Evolutionary conservation across 1,140 invertebrate genomes (phyloP), one percentile per base, ranked within the genome.

Genomic region (Drosophila guanche): DNA sequence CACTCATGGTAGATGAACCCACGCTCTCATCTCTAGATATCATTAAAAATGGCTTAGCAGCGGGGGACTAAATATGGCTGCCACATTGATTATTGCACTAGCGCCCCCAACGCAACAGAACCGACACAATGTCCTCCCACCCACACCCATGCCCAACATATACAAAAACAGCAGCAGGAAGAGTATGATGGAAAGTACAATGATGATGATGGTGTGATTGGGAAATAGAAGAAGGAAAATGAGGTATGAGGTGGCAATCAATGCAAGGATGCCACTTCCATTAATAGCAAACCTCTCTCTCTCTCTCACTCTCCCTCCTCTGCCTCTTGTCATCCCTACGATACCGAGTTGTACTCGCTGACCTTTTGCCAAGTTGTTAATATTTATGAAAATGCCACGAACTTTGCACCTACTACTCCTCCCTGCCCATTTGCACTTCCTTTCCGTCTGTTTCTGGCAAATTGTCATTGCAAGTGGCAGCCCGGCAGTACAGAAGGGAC

Each of bases 371-470:
- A 68, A 59, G 55, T 51, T 76, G 72, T 76, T 76, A 76, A 76
- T 76, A 76, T 76, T 76, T 76, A 76, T 76, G 73, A 76, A 76
- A 76, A 75, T 76, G 71, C 62, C 73, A 76, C 70, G 59, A 74
- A 63, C 70, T 74, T 74, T 71, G 58, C 73, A 75, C 71, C 62
- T 75, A 42, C 57, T 12, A 7, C 29, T 12, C 8, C 7, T 6
- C 41, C 1, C 41, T 46, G 16, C 16, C 55, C 47, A 50, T 33
- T 45, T 42, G 41, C 48, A 47, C 20, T 20, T 16, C 33, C 23
- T 20, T 48, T 58, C 20, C 33, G 33, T 46, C 40, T 37, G 55
- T 70, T 71, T 71, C 71, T 80, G 78, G 66, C 76, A 79, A 80
- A 79, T 79, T 79, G 76, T 71, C 66, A 79, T 79, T 63, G 47